Percentiles rank a stretch among this genome's conserved stretches.
phyloP scores from a whole-genome alignment of 1,140 invertebrate species.

The Drosophila pectinifera region DNA sequence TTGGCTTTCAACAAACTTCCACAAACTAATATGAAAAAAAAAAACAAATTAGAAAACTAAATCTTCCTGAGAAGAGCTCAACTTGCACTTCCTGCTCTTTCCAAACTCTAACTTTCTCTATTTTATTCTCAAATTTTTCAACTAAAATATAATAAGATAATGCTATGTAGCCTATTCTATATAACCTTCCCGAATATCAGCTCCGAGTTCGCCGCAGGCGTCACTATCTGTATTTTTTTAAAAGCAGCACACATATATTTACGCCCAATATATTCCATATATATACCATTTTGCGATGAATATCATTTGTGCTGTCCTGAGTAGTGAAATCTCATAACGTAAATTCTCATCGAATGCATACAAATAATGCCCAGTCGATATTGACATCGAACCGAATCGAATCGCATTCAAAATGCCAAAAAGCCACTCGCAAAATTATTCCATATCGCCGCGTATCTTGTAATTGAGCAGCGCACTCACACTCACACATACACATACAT shows the following conservation, averaged over 20 bases:
- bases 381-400: slow-evolving; percentile 33
- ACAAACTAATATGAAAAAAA: slow-evolving; percentile 26
- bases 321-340: slow-evolving; percentile 85
- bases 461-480: slow-evolving; percentile 57
- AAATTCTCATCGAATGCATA: slow-evolving; percentile 83
- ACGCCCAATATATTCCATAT: slow-evolving; percentile 18
- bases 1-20: slow-evolving; percentile 45
- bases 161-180: slow-evolving; percentile 34
- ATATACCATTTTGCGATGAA: slow-evolving; percentile 42
- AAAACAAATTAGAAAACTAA: slow-evolving; percentile 14
- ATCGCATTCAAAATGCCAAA: slow-evolving; percentile 56
- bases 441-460: slow-evolving; percentile 59
- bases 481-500: slow-evolving; percentile 21
- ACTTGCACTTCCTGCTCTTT: slow-evolving; percentile 62
- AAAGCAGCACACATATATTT: slow-evolving; percentile 70
- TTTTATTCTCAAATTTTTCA: slow-evolving; percentile 21
- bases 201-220: slow-evolving; percentile 31
- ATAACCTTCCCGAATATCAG: slow-evolving; percentile 23
- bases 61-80: slow-evolving; percentile 58
- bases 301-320: slow-evolving; percentile 81
- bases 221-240: slow-evolving; percentile 18
- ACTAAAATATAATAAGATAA: slow-evolving; percentile 26
- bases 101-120: slow-evolving; percentile 45
- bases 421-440: slow-evolving; percentile 52
- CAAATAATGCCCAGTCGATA: slow-evolving; percentile 44